Evolutionary conservation across 2,113 vertebrate species (phyloP).

Genomic region (Tyrannus savana): DNA sequence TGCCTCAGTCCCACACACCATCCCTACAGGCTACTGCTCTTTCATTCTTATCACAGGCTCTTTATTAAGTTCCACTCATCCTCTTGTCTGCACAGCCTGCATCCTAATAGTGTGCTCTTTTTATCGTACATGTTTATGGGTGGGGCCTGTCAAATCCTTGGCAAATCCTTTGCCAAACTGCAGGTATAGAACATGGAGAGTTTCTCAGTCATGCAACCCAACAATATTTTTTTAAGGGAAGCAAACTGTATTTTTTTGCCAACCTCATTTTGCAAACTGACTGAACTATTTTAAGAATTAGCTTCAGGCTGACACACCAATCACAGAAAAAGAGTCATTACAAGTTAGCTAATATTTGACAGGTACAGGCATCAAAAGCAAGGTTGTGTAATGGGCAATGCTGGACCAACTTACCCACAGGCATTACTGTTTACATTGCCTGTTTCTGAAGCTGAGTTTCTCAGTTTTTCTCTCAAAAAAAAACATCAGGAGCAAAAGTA

Average conservation of each 20-base stretch:
- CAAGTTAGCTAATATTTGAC: slow-evolving; percentile 12
- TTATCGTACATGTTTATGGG: not conserved
- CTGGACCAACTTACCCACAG: not conserved
- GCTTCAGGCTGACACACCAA: not conserved
- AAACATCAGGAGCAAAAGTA: not conserved
- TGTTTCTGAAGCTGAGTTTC: not conserved
- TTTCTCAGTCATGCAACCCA: not conserved
- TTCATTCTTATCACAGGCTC: not conserved
- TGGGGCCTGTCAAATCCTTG: not conserved
- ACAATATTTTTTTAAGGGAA: not conserved
- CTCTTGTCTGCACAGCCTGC: not conserved
- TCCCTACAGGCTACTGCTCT: not conserved
- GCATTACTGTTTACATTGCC: not conserved
- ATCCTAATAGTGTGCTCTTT: not conserved
- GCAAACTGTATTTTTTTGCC: not conserved
- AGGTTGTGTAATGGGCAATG: not conserved
- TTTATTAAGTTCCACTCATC: not conserved
- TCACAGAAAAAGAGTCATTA: not conserved
- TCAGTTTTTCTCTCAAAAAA: not conserved
- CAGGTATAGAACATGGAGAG: not conserved
- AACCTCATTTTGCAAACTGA: not conserved
- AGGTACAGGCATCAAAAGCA: not conserved
- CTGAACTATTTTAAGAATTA: not conserved
- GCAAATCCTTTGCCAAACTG: not conserved
- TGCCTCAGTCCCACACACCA: not conserved